These are phyloP conservation scores for Ascaphus truei DNA, from an alignment of 2,113 vertebrate genomes.

Conservation along the genomic window DNA sequence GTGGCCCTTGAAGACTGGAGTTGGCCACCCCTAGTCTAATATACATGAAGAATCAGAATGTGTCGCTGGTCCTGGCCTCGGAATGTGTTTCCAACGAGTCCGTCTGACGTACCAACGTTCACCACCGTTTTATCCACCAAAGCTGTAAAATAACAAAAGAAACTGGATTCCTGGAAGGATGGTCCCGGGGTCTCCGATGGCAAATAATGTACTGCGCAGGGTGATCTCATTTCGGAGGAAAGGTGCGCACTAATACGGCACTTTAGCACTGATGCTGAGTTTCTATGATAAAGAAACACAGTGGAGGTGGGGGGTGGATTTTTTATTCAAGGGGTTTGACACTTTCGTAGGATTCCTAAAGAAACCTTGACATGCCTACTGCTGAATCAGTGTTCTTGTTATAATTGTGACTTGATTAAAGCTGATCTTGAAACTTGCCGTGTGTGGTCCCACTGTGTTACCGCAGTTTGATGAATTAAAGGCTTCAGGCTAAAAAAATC, in stretches of 20 bases:
- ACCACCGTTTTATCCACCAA: too few species aligned
- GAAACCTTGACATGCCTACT: conserved; percentile 19
- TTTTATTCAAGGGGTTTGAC: neutral
- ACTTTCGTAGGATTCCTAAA: conserved; percentile 2
- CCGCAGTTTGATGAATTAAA: conserved; percentile 34
- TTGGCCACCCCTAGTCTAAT: too few species aligned
- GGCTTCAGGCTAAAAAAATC: conserved; percentile 35
- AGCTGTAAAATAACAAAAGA: neutral
- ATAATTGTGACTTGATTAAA: conserved; percentile 33
- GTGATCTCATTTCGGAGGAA: neutral
- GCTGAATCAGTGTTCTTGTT: conserved; percentile 28
- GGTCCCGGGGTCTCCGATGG: neutral
- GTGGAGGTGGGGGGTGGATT: conserved; percentile 5
- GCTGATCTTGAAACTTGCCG: conserved; percentile 23
- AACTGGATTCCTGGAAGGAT: neutral
- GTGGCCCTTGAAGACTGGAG: too few species aligned
- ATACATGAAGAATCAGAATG: too few species aligned
- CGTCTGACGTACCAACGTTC: too few species aligned
- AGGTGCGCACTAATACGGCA: conserved; percentile 10
- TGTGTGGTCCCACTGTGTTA: conserved; percentile 27
- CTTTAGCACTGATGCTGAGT: neutral
- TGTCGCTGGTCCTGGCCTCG: too few species aligned
- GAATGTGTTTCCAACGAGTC: too few species aligned
- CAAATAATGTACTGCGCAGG: conserved; percentile 3
- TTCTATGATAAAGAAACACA: conserved; percentile 7